Conservation (phyloP, 2,113 vertebrate genomes). For the Gavialis gangeticus region DNA sequence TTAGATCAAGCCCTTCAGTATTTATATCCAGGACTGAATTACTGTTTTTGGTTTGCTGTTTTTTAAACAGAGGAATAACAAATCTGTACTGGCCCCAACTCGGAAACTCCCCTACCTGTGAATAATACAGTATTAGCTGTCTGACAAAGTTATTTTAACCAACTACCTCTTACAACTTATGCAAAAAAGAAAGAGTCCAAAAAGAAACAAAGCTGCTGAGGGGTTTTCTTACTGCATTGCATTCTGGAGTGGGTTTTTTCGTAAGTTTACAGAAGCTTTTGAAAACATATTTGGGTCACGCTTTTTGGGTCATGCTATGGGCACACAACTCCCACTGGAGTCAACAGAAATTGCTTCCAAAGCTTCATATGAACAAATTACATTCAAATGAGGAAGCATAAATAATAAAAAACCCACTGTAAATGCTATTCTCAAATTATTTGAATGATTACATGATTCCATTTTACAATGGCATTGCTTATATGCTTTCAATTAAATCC, state of each 20-base stretch:
- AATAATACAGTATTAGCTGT: background rate
- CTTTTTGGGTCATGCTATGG: background rate
- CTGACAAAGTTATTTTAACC: slow-evolving; percentile 28
- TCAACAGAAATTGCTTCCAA: background rate
- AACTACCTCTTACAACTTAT: slow-evolving; percentile 18
- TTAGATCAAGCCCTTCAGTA: background rate
- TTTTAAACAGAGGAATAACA: slow-evolving; percentile 21
- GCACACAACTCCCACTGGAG: background rate
- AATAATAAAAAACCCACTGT: background rate
- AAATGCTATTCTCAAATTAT: background rate
- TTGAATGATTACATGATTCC: background rate
- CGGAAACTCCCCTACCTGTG: slow-evolving; percentile 25
- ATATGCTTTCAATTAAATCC: background rate
- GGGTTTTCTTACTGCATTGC: background rate
- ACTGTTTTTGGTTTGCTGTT: background rate
- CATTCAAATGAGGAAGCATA: background rate
- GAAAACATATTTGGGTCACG: background rate
- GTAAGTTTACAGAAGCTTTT: slow-evolving; percentile 12
- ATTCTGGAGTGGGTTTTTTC: background rate
- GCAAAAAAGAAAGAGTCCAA: background rate
- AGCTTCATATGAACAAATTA: background rate
- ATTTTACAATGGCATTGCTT: background rate
- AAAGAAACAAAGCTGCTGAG: slow-evolving; percentile 5
- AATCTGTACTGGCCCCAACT: slow-evolving; percentile 32
- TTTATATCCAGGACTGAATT: slow-evolving; percentile 42